phyloP scores from a whole-genome alignment of 2,888 invertebrate species.

The Chalcis sispes region DNA sequence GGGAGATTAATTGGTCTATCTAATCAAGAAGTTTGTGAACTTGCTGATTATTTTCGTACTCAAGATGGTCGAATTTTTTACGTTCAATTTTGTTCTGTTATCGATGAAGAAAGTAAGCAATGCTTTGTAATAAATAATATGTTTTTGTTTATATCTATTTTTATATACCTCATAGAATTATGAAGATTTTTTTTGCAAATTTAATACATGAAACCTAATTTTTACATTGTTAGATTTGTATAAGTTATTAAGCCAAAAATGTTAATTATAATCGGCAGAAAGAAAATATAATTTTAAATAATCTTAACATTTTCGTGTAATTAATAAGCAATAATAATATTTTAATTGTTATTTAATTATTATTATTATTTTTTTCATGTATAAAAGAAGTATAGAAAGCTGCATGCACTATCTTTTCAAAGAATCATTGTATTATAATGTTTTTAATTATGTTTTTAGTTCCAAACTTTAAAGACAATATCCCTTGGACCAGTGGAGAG shows the following conservation, averaged over 20 bases:
- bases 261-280: too few species aligned
- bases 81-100: slow-evolving; percentile 85
- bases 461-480: slow-evolving; percentile 77
- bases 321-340: too few species aligned
- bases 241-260: too few species aligned
- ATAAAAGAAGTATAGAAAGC: too few species aligned
- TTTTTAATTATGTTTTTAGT: slow-evolving; percentile 66
- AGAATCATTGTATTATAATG: neutral
- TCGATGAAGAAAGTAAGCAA: slow-evolving; percentile 81
- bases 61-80: slow-evolving; percentile 88
- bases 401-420: too few species aligned
- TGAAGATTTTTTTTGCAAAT: too few species aligned
- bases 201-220: too few species aligned
- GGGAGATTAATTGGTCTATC: slow-evolving; percentile 83
- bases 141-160: too few species aligned
- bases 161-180: too few species aligned
- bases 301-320: too few species aligned
- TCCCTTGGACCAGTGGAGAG: slow-evolving; percentile 77
- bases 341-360: neutral
- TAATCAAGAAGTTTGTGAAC: slow-evolving; percentile 84
- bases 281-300: too few species aligned
- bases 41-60: slow-evolving; percentile 87
- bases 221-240: neutral
- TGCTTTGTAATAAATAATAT: neutral
- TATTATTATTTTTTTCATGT: neutral